phyloP scores from a whole-genome alignment of 2,113 vertebrate genomes.

The Neolamprologus hecqui region DNA sequence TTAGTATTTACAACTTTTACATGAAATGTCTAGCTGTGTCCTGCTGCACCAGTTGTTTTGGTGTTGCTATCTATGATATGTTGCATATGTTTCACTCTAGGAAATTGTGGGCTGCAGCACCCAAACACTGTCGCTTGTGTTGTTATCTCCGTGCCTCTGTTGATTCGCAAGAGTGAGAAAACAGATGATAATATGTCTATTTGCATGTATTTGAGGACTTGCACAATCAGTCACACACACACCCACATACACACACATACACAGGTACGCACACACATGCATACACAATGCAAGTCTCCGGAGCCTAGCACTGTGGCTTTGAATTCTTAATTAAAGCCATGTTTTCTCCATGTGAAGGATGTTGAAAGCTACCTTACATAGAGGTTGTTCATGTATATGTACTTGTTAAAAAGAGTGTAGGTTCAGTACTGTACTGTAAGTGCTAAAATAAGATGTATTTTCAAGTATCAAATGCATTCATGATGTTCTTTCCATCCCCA shows the following conservation, averaged over 20 bases:
- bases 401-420: neutral
- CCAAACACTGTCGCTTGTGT: constrained; percentile 28
- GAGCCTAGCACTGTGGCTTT: neutral
- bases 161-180: constrained; percentile 5
- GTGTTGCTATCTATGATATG: neutral
- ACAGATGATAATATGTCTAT: neutral
- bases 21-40: neutral
- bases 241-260: neutral
- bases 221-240: neutral
- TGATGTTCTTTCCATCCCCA: neutral
- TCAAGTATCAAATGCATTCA: neutral
- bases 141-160: constrained; percentile 18
- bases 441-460: neutral
- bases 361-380: neutral
- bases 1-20: neutral
- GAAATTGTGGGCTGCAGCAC: constrained; percentile 44
- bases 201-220: neutral
- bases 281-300: neutral
- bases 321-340: neutral
- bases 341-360: neutral
- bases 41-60: neutral
- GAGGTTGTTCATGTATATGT: neutral
- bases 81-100: constrained; percentile 20
- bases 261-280: neutral
- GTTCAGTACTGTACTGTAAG: neutral